A percentile compares a stretch with the other conserved stretches of the same genome.
These are phyloP conservation scores for Catharus bicknelli DNA, from an alignment of 2,113 vertebrate species.

Conservation along the genomic window DNA sequence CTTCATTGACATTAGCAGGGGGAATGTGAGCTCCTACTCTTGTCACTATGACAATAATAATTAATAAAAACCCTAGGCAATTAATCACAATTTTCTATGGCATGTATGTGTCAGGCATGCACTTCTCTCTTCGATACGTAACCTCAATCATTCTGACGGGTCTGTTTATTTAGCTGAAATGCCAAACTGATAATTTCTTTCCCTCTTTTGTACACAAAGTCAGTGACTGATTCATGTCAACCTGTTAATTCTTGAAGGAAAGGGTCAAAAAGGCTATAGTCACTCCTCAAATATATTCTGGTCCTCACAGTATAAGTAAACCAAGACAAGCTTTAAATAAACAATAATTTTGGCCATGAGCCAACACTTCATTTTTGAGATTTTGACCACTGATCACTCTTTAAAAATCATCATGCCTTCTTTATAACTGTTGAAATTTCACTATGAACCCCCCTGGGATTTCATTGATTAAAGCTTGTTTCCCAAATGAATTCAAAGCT, in stretches of 20 bases:
- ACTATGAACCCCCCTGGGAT: fast-evolving
- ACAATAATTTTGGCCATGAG: neutral
- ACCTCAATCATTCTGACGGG: neutral
- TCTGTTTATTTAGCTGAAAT: constrained; percentile 38
- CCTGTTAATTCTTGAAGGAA: neutral
- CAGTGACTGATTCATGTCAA: neutral
- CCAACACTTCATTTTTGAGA: neutral
- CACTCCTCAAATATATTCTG: neutral
- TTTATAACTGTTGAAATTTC: neutral
- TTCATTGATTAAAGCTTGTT: neutral
- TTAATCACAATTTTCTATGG: constrained; percentile 19
- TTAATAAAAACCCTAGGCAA: neutral
- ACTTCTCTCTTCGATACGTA: neutral
- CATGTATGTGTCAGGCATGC: neutral
- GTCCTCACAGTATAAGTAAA: neutral
- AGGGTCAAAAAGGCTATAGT: neutral
- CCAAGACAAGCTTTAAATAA: neutral
- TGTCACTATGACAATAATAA: neutral
- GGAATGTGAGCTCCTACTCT: neutral
- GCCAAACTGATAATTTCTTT: constrained; percentile 6
- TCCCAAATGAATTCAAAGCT: neutral
- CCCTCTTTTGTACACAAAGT: neutral
- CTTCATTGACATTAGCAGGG: neutral
- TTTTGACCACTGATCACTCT: neutral
- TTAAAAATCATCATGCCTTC: neutral